Percentiles rank a stretch among this genome's conserved stretches.
Conservation (phyloP, 1,140 invertebrate genomes). For the Leptonema lineaticorne region DNA sequence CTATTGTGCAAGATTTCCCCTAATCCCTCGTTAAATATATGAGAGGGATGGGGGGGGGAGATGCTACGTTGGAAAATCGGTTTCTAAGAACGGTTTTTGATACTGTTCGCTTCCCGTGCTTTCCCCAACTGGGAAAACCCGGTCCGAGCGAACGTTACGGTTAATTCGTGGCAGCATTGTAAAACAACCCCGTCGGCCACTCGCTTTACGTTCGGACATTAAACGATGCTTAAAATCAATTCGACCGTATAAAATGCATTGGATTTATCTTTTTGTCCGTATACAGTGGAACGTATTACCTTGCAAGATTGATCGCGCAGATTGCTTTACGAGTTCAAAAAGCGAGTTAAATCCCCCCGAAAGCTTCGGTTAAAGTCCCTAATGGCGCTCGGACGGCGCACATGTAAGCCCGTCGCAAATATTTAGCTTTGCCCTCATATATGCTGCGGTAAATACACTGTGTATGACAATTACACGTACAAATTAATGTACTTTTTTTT, state of each 20-base stretch:
- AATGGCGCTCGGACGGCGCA: too few species aligned
- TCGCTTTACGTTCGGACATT: neutral
- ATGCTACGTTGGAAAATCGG: too few species aligned
- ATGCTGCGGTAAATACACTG: too few species aligned
- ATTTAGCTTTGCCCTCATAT: too few species aligned
- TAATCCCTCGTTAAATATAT: neutral
- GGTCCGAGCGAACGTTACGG: conserved; percentile 1
- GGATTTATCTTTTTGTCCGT: neutral
- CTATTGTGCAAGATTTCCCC: neutral
- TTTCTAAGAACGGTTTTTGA: too few species aligned
- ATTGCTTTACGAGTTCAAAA: neutral
- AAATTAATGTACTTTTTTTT: too few species aligned
- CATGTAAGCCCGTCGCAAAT: too few species aligned
- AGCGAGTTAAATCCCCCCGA: neutral
- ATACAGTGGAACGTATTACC: neutral
- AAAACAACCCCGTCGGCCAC: neutral
- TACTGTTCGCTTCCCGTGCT: neutral
- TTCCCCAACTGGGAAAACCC: too few species aligned
- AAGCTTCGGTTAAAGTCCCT: too few species aligned
- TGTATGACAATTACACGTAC: too few species aligned
- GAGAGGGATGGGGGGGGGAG: too few species aligned
- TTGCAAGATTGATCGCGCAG: too few species aligned
- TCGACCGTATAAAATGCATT: neutral
- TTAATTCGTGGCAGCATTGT: neutral
- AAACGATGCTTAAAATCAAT: neutral